Percentiles rank a stretch among this genome's conserved stretches.
Conservation (phyloP, 2,888 invertebrate species). For the Synanthedon tipuliformis region DNA sequence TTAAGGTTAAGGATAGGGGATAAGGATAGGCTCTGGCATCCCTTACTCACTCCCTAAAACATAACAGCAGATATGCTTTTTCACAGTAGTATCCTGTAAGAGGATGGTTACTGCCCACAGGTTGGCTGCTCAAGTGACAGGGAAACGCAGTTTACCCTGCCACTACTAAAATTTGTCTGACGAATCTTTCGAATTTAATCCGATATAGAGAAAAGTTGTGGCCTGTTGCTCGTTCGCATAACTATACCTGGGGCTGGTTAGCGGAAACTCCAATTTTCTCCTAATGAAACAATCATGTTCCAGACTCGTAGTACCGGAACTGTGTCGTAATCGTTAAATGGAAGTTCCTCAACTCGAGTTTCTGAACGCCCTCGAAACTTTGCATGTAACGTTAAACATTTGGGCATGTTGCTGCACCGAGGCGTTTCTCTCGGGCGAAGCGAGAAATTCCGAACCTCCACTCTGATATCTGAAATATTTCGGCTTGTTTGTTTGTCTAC, state of each 20-base stretch:
- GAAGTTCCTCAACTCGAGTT: constrained; percentile 5
- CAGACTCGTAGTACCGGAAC: neutral
- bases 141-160: too few species aligned
- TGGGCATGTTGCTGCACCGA: neutral
- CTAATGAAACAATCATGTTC: neutral
- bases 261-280: neutral
- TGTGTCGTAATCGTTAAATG: constrained; percentile 1
- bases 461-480: neutral
- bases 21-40: too few species aligned
- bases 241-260: neutral
- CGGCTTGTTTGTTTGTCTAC: too few species aligned
- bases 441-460: neutral
- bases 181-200: too few species aligned
- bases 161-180: too few species aligned
- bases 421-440: neutral
- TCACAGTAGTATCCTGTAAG: too few species aligned
- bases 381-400: constrained; percentile 7
- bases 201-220: too few species aligned
- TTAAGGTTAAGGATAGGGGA: too few species aligned
- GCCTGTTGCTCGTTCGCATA: neutral
- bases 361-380: constrained; percentile 6
- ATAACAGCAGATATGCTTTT: too few species aligned
- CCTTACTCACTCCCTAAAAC: too few species aligned
- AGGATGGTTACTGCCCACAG: too few species aligned
- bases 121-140: too few species aligned